A percentile compares a stretch with the other conserved stretches of the same genome.
These are phyloP conservation scores for Pangasius djambal DNA, from an alignment of 2,797 vertebrate species.

Conservation along the genomic window DNA sequence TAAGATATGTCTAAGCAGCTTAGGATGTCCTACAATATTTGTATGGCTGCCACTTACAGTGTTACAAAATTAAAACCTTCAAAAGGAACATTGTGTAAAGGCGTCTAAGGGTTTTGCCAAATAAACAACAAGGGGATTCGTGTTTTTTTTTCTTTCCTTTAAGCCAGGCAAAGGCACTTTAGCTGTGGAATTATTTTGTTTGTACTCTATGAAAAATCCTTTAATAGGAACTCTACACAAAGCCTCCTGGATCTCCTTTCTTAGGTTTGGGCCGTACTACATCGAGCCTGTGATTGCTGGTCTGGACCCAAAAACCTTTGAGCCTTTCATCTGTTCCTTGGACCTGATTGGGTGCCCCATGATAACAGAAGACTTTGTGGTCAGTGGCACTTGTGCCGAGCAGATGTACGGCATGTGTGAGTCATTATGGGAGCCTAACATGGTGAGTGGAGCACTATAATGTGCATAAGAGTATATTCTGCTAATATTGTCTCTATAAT, in stretches of 20 bases:
- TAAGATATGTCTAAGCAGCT: background rate
- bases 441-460: conserved; percentile 78
- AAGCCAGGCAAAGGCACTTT: background rate
- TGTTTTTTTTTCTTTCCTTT: background rate
- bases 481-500: background rate
- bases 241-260: background rate
- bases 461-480: background rate
- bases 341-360: conserved; percentile 98
- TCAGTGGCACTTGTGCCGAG: conserved; percentile 95
- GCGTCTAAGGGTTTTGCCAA: background rate
- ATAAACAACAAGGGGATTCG: background rate
- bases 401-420: conserved; percentile 99
- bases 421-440: conserved; percentile 94
- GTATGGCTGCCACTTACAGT: background rate
- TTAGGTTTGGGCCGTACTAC: conserved; percentile 96
- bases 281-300: conserved; percentile 96
- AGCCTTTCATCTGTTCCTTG: conserved; percentile 96
- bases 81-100: background rate
- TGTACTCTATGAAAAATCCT: background rate
- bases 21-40: background rate
- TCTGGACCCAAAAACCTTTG: conserved; percentile 86
- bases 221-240: background rate
- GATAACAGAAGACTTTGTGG: conserved; percentile 97
- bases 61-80: too few species aligned
- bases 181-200: background rate